Base-by-base conservation (phyloP, 2,797 vertebrate genomes). In the Eulemur mongoz region DNA sequence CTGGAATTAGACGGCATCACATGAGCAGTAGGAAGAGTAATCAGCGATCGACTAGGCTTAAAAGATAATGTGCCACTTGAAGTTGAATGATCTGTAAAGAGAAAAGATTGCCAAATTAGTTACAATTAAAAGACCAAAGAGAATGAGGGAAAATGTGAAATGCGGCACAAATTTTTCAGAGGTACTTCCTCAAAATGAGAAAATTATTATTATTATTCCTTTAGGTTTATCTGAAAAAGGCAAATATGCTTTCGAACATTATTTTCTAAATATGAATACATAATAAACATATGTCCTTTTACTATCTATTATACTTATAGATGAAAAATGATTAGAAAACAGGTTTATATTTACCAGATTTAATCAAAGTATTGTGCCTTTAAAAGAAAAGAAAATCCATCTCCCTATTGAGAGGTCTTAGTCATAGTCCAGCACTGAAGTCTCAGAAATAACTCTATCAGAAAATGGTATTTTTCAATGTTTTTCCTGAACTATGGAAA, bases 41-140 rank as follows among this genome's bases (percentile, higher is more conserved):
- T 96, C 98, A 99, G 98, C 12, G 99, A 98, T 40, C 98, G 95
- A 98, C 98, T 99, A 95, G 99, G 99, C 93, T 99, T 99, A 93
- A 99, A 99, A 27, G 99, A 99, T 70, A 99, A 99, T 0, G 99
- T 99, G 96, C 99, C 99, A 94, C 99, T 99, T 96, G 99, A 99
- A 79, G 99, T 99, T 97, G 99, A 99, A 97, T 99, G 99, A 98
- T 99, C 99, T 99, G 98, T 52, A 87, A 96, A 88, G 63, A 98
- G 80, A 98, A 91, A 82, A 94, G 25, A 96, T 94, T 23, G 22
- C 22, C 79, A 93, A 83, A 63, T 97, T 52, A 97, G 91, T 78
- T 94, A 18, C 30, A 57, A 89, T 81, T 75, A 93, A 90, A 1
- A 72, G 22, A 32, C 14, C 20, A 25, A 48, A 57, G 14, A 72